Base-by-base conservation (phyloP, 2,113 vertebrate species). In the Chaetorhynchus papuensis region DNA sequence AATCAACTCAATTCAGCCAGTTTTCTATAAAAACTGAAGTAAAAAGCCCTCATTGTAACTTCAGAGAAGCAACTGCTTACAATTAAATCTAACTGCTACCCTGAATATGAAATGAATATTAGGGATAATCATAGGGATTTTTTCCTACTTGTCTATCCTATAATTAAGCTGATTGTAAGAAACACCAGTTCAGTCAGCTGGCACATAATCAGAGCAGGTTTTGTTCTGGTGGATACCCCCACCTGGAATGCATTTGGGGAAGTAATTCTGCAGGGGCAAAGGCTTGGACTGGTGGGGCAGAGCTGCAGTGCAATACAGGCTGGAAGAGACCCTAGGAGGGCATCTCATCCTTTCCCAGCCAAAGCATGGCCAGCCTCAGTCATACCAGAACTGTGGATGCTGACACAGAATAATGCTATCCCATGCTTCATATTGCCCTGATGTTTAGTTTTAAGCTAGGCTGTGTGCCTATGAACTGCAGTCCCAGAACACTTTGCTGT, bases 141-240 rank as follows among this genome's bases (percentile, higher is more conserved):
- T 70, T 90, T 61, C 45, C 86, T 83, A 89, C 89, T 93, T 91
- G 83, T 97, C 90, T 96, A 90, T 82, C 87, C 96, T 97, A 74
- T 96, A 96, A 97, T 97, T 97, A 97, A 96, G 90, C 84, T 83
- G 90, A 97, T 93, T 96, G 91, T 96, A 93, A 97, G 80, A 88
- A 97, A 95, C 70, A 52, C 64, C 71, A 78, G 75, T 87, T 57
- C 27, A 90, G 77, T 92, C 87, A 96, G 92, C 64, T 86, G 96
- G 78, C 80, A 54, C 18, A 22, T 91, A 26, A 61, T 74, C 90
- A 89, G 79, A 79, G 83, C 52, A 81, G 69, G 84, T 95, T 95
- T 89, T 87, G 42, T 94, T 94, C 69, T 87, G 42, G 4, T 54
- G 52, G 94, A 64, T 53, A 33, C 33, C 21, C 57, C 90, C 3